Percentiles rank a stretch among this genome's conserved stretches.
Conservation (phyloP, 2,113 vertebrate genomes). For the Rhinichthys klamathensis region DNA sequence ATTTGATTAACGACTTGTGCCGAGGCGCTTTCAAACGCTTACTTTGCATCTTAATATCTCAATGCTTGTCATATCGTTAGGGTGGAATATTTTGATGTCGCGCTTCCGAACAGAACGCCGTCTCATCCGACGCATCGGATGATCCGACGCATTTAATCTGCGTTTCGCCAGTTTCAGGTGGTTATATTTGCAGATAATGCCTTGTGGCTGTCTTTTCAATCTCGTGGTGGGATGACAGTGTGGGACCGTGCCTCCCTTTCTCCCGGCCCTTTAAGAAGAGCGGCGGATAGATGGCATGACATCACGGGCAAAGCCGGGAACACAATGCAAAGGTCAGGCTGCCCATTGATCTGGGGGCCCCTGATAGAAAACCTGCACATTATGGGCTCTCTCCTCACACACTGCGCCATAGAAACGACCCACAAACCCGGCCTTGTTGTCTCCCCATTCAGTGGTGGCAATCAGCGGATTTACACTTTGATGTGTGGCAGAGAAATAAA, state of each 20-base stretch:
- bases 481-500: constrained; percentile 80
- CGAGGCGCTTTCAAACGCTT: constrained; percentile 18
- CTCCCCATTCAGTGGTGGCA: constrained; percentile 76
- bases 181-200: constrained; percentile 75
- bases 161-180: constrained; percentile 64
- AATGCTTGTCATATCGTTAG: constrained; percentile 23
- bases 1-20: constrained; percentile 56
- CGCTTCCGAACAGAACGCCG: background rate
- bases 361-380: constrained; percentile 74
- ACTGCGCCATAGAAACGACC: constrained; percentile 75
- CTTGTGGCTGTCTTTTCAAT: constrained; percentile 76
- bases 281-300: constrained; percentile 77
- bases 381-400: constrained; percentile 74
- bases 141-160: background rate
- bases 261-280: constrained; percentile 71
- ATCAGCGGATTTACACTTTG: constrained; percentile 82
- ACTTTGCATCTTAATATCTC: constrained; percentile 26
- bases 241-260: constrained; percentile 73
- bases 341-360: constrained; percentile 80
- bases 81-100: background rate
- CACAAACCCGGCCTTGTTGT: constrained; percentile 79
- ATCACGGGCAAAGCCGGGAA: constrained; percentile 74
- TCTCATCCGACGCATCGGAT: too few relatives aligned
- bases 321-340: constrained; percentile 79
- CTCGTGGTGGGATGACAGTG: constrained; percentile 73